These are phyloP conservation scores for Sakesphorus luctuosus DNA, from an alignment of 2,113 vertebrate genomes.

Conservation along the genomic window DNA sequence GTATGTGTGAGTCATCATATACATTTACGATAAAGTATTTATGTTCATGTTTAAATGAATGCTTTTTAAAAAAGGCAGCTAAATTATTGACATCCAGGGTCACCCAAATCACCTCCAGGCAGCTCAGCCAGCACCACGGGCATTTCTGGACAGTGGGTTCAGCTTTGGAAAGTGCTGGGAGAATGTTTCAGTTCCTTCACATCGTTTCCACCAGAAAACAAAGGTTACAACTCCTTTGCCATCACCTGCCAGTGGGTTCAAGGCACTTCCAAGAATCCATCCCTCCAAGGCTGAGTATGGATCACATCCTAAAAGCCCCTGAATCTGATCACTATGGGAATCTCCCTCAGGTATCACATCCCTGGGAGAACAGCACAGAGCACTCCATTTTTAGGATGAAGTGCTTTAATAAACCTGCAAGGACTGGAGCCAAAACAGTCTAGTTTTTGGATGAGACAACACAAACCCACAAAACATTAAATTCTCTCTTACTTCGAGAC, in stretches of 20 bases:
- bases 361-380: neutral
- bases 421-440: neutral
- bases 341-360: fast-evolving
- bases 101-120: too few species aligned
- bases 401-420: neutral
- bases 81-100: neutral
- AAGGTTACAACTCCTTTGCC: neutral
- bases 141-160: neutral
- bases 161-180: neutral
- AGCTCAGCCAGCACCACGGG: too few species aligned
- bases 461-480: neutral
- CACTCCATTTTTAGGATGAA: neutral
- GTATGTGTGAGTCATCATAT: neutral
- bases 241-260: neutral
- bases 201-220: neutral
- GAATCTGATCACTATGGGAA: fast-evolving
- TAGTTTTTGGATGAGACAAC: neutral
- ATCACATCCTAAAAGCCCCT: neutral
- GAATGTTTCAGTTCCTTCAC: neutral
- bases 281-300: fast-evolving
- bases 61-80: neutral
- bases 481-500: neutral
- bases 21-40: neutral
- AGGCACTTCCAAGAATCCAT: neutral
- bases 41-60: neutral